Conservation (phyloP, 2,113 vertebrate genomes). For the Cyprinus carpio region DNA sequence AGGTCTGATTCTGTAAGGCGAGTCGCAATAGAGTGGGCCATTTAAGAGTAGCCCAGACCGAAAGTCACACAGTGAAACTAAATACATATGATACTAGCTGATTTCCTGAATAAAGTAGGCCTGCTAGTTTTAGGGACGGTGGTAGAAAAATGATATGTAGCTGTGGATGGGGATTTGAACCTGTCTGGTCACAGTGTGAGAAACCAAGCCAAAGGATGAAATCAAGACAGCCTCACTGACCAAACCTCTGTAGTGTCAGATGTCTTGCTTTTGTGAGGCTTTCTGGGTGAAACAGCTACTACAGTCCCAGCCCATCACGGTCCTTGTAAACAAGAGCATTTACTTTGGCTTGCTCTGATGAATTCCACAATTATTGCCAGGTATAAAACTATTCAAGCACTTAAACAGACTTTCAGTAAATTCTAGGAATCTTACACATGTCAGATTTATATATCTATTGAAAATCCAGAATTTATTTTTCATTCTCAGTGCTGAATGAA, state of each 20-base stretch:
- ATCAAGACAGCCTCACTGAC: slow-evolving; percentile 7
- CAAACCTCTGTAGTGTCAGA: slow-evolving; percentile 37
- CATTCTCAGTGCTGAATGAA: neutral
- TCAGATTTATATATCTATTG: neutral
- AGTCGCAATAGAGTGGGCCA: slow-evolving; percentile 25
- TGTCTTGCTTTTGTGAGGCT: slow-evolving; percentile 49
- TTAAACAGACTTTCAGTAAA: neutral
- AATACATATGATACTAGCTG: slow-evolving; percentile 15
- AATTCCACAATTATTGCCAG: neutral
- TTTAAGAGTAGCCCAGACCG: slow-evolving; percentile 35
- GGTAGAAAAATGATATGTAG: slow-evolving; percentile 39
- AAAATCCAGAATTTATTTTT: neutral
- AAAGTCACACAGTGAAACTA: slow-evolving; percentile 36
- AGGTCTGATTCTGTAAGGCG: slow-evolving; percentile 39
- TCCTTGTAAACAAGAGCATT: neutral
- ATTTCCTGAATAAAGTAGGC: slow-evolving; percentile 11
- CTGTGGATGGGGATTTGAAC: slow-evolving; percentile 19
- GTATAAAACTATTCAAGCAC: neutral
- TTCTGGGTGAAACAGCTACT: slow-evolving; percentile 19
- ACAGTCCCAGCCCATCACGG: neutral
- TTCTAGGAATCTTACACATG: neutral
- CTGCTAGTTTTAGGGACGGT: slow-evolving; percentile 6
- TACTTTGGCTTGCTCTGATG: neutral
- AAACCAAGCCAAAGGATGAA: slow-evolving; percentile 28
- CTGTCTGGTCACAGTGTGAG: slow-evolving; percentile 36